phyloP scores from a whole-genome alignment of 2,113 vertebrate species.

The Sciurus niger region DNA sequence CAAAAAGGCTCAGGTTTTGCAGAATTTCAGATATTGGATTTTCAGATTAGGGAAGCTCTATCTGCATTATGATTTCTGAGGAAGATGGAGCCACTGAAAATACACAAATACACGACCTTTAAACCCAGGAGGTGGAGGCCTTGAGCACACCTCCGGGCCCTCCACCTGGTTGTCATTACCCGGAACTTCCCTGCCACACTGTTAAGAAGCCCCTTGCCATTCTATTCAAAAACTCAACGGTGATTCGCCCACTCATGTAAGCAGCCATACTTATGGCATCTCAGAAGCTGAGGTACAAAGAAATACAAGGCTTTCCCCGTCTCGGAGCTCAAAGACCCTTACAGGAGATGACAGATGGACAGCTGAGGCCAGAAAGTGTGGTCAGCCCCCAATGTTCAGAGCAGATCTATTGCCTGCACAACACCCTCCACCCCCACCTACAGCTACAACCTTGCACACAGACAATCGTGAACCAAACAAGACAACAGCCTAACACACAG shows the following conservation, averaged over 20 bases:
- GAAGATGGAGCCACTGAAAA: not conserved
- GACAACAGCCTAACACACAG: rapidly evolving
- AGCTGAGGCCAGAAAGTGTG: too few species aligned
- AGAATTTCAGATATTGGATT: not conserved
- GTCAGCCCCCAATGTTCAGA: not conserved
- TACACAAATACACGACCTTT: too few species aligned
- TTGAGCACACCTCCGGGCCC: not conserved
- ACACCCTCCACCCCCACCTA: not conserved
- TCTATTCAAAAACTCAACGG: too few species aligned
- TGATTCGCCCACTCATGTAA: rapidly evolving
- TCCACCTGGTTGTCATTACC: not conserved
- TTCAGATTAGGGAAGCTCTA: not conserved
- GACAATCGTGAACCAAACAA: not conserved
- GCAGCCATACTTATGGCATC: not conserved
- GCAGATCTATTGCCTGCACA: not conserved
- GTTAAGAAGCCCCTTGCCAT: not conserved
- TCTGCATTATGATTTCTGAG: not conserved
- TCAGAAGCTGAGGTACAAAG: not conserved
- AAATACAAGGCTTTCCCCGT: not conserved
- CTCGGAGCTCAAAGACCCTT: not conserved
- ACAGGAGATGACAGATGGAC: not conserved
- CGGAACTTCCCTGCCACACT: rapidly evolving
- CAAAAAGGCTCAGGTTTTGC: not conserved
- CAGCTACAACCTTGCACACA: not conserved
- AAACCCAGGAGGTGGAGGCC: not conserved